Base-by-base conservation (phyloP, 1,140 invertebrate species). In the Chymomyza costata region DNA sequence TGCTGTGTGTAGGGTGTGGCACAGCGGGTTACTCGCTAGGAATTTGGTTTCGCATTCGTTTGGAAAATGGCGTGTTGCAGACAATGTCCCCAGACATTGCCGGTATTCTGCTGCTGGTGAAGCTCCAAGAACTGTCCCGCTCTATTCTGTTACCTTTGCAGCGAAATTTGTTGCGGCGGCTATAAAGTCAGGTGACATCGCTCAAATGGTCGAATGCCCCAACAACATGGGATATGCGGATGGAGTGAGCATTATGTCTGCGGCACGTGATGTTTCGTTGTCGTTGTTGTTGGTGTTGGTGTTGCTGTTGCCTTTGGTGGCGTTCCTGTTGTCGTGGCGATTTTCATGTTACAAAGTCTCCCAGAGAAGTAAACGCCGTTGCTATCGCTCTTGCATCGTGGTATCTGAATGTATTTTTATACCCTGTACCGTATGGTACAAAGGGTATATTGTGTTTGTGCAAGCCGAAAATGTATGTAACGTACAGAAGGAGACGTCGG, bases 261-360 rank as follows among this genome's bases (percentile, higher is more conserved):
- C 43, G 39, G 45, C 44, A 38, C n/a, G n/a, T n/a, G n/a, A n/a
- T n/a, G n/a, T n/a, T n/a, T n/a, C n/a, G n/a, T n/a, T n/a, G n/a
- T n/a, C n/a, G n/a, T n/a, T n/a, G n/a, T n/a, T n/a, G n/a, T n/a
- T n/a, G n/a, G n/a, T n/a, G n/a, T n/a, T n/a, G n/a, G n/a, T n/a
- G n/a, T 70, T 76, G 70, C 68, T 76, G 70, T 76, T 76, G n/a
- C n/a, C n/a, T n/a, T n/a, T 63, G 62, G 60, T 63, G 49, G 60
- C 43, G n/a, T n/a, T n/a, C 58, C 41, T 6, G 60, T 63, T 63
- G 61, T 66, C 70, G 71, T 78, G 70, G 70, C 62, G 71, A 76
- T 76, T 76, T 74, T 70, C 70, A 69, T 74, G 70, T 65, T 74
- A 74, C 70, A 76, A 69, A 74, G 70, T 76, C 71, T 57, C 62